Evolutionary conservation across 2,113 vertebrate genomes (phyloP), one percentile per base, ranked within the genome.

Genomic region (Dasyornis broadbenti): DNA sequence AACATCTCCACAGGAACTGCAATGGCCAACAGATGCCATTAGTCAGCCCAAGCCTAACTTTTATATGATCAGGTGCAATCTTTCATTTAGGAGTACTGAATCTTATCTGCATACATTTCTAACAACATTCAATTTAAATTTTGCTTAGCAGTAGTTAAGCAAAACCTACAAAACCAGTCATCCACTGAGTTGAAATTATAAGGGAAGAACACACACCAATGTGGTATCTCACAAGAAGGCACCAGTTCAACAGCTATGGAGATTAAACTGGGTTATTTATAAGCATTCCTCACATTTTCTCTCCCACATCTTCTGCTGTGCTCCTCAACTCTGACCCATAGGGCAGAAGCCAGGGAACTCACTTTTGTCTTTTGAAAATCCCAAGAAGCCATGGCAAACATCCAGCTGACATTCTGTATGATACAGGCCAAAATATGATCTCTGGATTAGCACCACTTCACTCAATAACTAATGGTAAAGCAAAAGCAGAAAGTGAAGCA

Each of bases 81-180:
- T 49, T 76, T 39, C 23, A 89, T 63, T 81, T 53, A 75, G 39
- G 20, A 90, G 20, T 20, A 70, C 2, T 27, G 16, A 59, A 52
- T 30, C 64, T 71, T 73, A 89, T 17, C 69, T 42, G 14, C 40
- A 45, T 15, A 1, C 24, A 50, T 37, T 77, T 75, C 60, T 64
- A 86, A 24, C 68, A 61, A 93, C 0, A 0, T 37, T 75, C 27
- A 2, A 40, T 42, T 77, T 75, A 12, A 37, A 37, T 68, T 88
- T 81, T 90, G 75, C 50, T 78, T 70, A 73, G 52, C 27, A 18
- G 22, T 50, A 54, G 40, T 35, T 70, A 89, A 42, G 20, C 11
- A 78, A 73, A 96, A 78, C 53, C 65, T 69, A 84, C n/a, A 71
- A 89, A 81, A 47, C 49, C 56, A 90, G 60, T 30, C 81, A 82